Conservation (phyloP, 2,797 vertebrate species). For the Parauchenoglanis ngamensis region DNA sequence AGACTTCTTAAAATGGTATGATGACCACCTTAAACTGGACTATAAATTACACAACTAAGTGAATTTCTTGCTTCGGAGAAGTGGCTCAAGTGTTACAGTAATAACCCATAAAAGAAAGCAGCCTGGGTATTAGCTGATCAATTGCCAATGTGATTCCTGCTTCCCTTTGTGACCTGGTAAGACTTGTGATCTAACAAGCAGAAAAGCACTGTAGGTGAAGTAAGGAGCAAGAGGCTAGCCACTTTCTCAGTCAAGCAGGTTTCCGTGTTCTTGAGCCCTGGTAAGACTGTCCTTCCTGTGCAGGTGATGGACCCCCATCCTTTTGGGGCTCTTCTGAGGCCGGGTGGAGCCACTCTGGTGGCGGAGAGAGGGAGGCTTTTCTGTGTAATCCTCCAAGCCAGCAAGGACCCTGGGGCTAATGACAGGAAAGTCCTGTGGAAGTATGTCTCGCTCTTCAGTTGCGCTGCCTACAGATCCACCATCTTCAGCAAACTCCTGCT, state of each 20-base stretch:
- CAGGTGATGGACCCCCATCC: slow-evolving; percentile 96
- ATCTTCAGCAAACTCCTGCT: slow-evolving; percentile 73
- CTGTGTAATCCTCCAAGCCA: slow-evolving; percentile 67
- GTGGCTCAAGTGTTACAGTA: slow-evolving; percentile 34
- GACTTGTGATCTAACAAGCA: slow-evolving; percentile 46
- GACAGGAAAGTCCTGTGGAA: slow-evolving; percentile 72
- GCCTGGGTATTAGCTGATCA: slow-evolving; percentile 26
- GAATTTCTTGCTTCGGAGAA: slow-evolving; percentile 29
- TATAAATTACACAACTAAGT: slow-evolving; percentile 23
- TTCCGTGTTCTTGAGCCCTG: slow-evolving; percentile 94
- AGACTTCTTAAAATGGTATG: slow-evolving; percentile 20
- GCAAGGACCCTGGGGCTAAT: slow-evolving; percentile 65
- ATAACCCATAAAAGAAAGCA: slow-evolving; percentile 33
- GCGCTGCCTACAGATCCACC: slow-evolving; percentile 73
- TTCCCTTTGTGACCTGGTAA: slow-evolving; percentile 37
- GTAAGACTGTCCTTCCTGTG: slow-evolving; percentile 96
- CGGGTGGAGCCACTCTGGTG: slow-evolving; percentile 61
- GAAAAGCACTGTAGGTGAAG: slow-evolving; percentile 51
- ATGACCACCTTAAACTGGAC: slow-evolving; percentile 17
- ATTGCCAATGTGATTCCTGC: slow-evolving; percentile 21
- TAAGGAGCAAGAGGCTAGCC: slow-evolving; percentile 12
- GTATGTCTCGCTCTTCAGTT: slow-evolving; percentile 79
- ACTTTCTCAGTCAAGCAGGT: slow-evolving; percentile 84
- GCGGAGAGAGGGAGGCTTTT: slow-evolving; percentile 60
- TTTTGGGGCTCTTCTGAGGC: slow-evolving; percentile 89